Evolutionary conservation across 2,113 vertebrate genomes (phyloP), one percentile per base, ranked within the genome.

Genomic region (Hydrolagus affinis): DNA sequence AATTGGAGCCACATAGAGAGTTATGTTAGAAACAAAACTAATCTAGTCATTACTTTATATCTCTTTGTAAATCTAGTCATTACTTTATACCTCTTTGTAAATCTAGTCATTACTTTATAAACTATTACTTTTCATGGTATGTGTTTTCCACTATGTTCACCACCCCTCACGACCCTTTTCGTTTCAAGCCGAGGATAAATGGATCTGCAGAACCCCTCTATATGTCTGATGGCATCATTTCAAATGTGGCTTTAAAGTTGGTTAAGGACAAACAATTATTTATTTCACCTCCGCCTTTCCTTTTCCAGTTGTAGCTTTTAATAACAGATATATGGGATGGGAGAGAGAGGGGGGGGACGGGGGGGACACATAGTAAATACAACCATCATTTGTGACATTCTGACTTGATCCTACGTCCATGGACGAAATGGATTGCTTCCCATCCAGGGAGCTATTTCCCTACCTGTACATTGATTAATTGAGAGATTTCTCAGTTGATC

Each of bases 391-490:
- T 83, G 19, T 83, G 19, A 83, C 78, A 68, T 30, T 21, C 57
- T 25, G 11, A 9, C 14, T 56, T 0, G 12, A 59, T 21, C 59
- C 10, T 7, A 15, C 8, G 0, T 19, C 32, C 62, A 17, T 21
- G 25, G 17, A 64, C 62, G 15, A 62, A 83, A 30, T 66, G 23
- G 3, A 64, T 19, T 1, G 60, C 28, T 66, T 32, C 32, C 23
- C 30, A 14, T 23, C 74, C 44, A 57, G 23, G 23, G 15, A 11
- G 8, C n/a, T 8, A 11, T 19, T 11, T 21, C 17, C 78, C 78
- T 83, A 83, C 78, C 78, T 83, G 78, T 8, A 66, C 59, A 83
- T 66, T 32, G 78, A 23, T 17, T 83, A 28, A 8, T 56, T 25
- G 62, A 72, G 0, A 78, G 69, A 44, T 70, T 60, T 72, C 28